Base-by-base conservation (phyloP, 2,113 vertebrate genomes). In the Apus apus region DNA sequence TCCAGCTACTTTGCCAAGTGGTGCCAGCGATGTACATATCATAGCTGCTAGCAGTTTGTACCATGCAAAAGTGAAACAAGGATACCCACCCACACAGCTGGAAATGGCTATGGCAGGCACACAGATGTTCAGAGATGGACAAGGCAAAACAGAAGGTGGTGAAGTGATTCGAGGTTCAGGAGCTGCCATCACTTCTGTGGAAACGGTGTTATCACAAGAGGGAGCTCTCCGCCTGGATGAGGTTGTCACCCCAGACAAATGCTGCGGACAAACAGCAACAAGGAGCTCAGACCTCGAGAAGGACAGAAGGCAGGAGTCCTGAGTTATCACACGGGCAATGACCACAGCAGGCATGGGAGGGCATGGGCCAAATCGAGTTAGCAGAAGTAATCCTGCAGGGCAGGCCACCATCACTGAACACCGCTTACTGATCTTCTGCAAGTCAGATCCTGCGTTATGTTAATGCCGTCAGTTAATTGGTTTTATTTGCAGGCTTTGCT, bases 161-260 rank as follows among this genome's bases (percentile, higher is more conserved):
- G 73, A 48, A 36, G 18, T 8, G 7, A 7, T 29, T 6, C 61
- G 65, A 61, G 87, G 70, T 27, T 82, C 74, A 46, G 77, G 25
- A 96, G 23, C 50, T 51, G 2, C 25, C 9, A 48, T 15, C 53
- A 53, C 50, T 88, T 68, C 74, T 26, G 61, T 5, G 84, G 66
- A 17, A 91, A 77, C n/a, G 11, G 89, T 70, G 86, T 53, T 46
- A 96, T 87, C 96, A 96, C 94, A 82, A 96, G 96, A 94, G 95
- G 96, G 94, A 96, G 96, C 95, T 96, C 40, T 96, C 70, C 5
- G 50, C 91, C 81, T 34, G 71, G 40, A 1, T 1, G 87, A 93
- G 76, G 57, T 73, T 89, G 87, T 36, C 93, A 95, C 95, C 95
- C 95, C 91, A 21, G 74, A 6, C 19, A 65, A 66, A 50, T 22